Percentiles rank a stretch among this genome's conserved stretches.
Conservation (phyloP, 2,797 vertebrate genomes). For the Megalops cyprinoides region DNA sequence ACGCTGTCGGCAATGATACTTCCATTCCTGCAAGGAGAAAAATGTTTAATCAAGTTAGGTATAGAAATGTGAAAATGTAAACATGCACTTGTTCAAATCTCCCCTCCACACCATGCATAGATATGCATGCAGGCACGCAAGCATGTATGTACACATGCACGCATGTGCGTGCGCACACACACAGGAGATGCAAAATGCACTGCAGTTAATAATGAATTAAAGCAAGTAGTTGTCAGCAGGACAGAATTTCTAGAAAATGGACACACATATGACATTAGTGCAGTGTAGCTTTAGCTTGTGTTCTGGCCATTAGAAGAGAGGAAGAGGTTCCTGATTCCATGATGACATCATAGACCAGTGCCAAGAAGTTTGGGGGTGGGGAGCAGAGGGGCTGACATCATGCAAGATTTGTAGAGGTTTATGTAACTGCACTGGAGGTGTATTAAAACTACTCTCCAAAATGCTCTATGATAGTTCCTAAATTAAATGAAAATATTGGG, state of each 20-base stretch:
- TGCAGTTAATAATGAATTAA: background rate
- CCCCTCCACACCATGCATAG: background rate
- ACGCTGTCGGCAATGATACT: conserved; percentile 58
- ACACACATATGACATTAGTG: too few relatives aligned
- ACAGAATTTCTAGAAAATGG: background rate
- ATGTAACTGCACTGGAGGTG: background rate
- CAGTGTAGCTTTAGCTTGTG: too few relatives aligned
- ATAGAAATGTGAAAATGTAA: background rate
- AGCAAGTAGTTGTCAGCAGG: background rate
- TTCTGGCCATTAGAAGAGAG: too few relatives aligned
- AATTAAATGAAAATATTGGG: background rate
- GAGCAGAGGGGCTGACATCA: background rate
- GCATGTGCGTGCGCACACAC: background rate
- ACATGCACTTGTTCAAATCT: background rate
- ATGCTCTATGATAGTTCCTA: background rate
- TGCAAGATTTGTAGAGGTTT: background rate
- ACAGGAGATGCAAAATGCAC: background rate
- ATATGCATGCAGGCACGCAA: background rate
- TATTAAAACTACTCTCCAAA: background rate
- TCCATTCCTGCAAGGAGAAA: conserved; percentile 45
- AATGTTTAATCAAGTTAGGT: background rate
- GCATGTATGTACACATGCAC: background rate
- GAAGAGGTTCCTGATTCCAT: too few relatives aligned
- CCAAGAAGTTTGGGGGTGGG: too few relatives aligned
- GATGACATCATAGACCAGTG: too few relatives aligned